Evolutionary conservation across 2,888 invertebrate species (phyloP).

Genomic region (Phymatocera aterrima): DNA sequence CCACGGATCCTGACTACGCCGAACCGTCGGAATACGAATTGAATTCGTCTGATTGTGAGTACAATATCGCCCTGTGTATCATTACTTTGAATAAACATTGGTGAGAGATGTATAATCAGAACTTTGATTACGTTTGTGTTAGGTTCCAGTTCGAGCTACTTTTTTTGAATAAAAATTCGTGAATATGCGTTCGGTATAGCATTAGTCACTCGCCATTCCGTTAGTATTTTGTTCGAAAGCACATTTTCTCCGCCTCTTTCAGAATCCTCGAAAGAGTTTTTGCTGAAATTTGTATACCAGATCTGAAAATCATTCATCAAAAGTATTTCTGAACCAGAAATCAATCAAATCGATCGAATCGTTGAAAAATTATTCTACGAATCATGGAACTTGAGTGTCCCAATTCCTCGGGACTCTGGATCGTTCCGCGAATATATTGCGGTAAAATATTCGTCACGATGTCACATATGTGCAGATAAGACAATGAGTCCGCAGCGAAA

Average conservation of each 20-base stretch:
- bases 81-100: not conserved
- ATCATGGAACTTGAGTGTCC: too few relatives aligned
- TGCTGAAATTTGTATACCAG: too few relatives aligned
- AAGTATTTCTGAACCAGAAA: too few relatives aligned
- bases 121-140: not conserved
- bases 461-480: not conserved
- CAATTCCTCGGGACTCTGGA: too few relatives aligned
- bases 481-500: not conserved
- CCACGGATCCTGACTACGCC: not conserved
- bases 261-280: too few relatives aligned
- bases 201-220: not conserved
- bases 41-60: not conserved
- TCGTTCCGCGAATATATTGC: not conserved
- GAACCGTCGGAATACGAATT: not conserved
- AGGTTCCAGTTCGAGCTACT: not conserved
- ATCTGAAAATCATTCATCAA: too few relatives aligned
- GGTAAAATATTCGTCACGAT: not conserved
- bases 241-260: too few relatives aligned
- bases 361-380: too few relatives aligned
- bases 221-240: too few relatives aligned
- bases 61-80: not conserved
- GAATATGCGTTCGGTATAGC: not conserved
- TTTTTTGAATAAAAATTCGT: not conserved
- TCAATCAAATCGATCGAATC: too few relatives aligned
- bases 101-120: not conserved